Base-by-base conservation (phyloP, 2,888 invertebrate genomes). In the Nymphalis polychloros region DNA sequence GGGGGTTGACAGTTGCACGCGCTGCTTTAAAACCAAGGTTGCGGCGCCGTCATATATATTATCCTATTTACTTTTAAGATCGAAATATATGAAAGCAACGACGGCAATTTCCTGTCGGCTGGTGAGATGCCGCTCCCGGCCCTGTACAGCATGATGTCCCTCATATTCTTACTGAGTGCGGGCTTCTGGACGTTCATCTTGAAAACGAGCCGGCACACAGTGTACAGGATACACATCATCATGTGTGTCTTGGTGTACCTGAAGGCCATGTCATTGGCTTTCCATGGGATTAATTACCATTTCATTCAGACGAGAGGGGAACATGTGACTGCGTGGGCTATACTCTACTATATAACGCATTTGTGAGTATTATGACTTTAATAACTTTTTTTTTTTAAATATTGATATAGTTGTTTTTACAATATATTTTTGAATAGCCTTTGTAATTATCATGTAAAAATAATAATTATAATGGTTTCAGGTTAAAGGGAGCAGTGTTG, bases 281-380 rank as follows among this genome's bases (percentile, higher is more conserved):
- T 99, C 89, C 99, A 99, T 85, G 98, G 98, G 0, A 96, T 97
- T 64, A 97, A 98, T 84, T 98, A 96, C 82, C 98, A 99, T 84
- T 99, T 97, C 83, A 98, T 99, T 81, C 96, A 98, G 87, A 95
- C 95, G 19, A 94, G 96, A 74, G 99, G 99, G 0, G 97, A 97
- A 76, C 98, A 99, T 82, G 96, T 98, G 6, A 98, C 98, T 31
- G 97, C 98, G 0, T 99, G 99, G 99, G 99, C 99, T 0, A 97
- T 99, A 77, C 91, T 99, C 2, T 99, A 96, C 86, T 99, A 99
- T 82, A 96, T 99, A 64, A 98, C 98, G n/a, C 99, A 99, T 93
- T 93, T 99, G 95, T 97, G 89, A 95, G 96, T 94, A 81, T 74
- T 23, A n/a, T 16, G 94, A 81, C 73, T 23, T 47, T 17, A 41